A percentile compares a stretch with the other conserved stretches of the same genome.
phyloP scores from a whole-genome alignment of 1,140 invertebrate species.

The Zaprionus ghesquierei region DNA sequence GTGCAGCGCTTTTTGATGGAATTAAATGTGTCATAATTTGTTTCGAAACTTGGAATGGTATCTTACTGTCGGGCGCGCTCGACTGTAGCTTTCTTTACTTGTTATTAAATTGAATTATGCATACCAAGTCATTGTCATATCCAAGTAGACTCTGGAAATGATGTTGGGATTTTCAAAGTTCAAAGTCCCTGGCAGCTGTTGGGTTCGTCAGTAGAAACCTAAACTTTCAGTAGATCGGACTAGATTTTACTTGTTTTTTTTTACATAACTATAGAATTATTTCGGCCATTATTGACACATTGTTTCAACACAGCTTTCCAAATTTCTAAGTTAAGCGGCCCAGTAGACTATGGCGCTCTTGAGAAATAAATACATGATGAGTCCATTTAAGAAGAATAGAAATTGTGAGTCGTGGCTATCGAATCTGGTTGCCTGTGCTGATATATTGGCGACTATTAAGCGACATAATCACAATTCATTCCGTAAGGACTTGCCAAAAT shows the following conservation, averaged over 20 bases:
- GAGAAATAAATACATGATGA: not conserved
- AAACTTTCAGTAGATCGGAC: slow-evolving; percentile 17
- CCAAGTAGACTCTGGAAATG: not conserved
- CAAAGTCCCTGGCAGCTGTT: no score
- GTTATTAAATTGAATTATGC: not conserved
- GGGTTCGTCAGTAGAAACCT: not conserved
- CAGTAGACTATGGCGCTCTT: not conserved
- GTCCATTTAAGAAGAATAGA: not conserved
- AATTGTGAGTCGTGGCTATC: not conserved
- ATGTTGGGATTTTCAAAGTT: not conserved
- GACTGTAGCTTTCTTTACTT: no score
- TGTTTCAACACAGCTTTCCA: not conserved
- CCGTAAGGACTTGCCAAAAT: not conserved
- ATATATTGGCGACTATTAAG: not conserved
- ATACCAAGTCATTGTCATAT: not conserved
- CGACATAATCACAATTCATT: not conserved
- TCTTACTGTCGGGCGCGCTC: no score
- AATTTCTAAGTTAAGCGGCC: not conserved
- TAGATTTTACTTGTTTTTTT: not conserved
- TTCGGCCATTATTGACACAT: not conserved
- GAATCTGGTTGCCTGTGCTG: not conserved
- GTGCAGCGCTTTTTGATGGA: no score
- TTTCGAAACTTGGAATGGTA: no score
- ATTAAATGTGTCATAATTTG: no score
- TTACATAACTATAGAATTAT: not conserved